These are phyloP conservation scores for Paralichthys olivaceus DNA, from an alignment of 2,113 vertebrate genomes.

Conservation along the genomic window DNA sequence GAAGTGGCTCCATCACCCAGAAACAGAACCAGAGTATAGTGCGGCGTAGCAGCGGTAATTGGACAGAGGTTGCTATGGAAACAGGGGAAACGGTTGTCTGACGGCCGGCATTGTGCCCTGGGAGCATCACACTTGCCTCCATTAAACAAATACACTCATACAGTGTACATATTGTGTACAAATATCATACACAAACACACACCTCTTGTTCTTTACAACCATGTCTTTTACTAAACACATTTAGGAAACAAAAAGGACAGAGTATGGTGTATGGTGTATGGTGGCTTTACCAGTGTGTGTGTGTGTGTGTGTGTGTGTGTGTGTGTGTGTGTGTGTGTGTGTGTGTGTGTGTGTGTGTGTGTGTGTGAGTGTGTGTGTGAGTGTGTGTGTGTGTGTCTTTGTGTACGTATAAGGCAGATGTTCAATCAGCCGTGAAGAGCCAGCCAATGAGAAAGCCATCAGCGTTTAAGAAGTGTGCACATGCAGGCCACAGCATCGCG, in stretches of 20 bases:
- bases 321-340: neutral
- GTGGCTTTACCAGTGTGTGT: neutral
- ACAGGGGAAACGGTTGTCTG: constrained; percentile 93
- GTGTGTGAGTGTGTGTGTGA: too few relatives aligned
- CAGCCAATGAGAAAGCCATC: constrained; percentile 29
- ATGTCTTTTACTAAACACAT: constrained; percentile 1
- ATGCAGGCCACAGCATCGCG: neutral
- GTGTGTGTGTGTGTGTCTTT: neutral
- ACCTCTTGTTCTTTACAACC: constrained; percentile 8
- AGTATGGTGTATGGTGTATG: too few relatives aligned
- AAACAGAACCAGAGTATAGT: constrained; percentile 75
- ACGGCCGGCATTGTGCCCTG: constrained; percentile 84
- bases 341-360: too few relatives aligned
- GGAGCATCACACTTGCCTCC: constrained; percentile 87
- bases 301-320: constrained; percentile 4
- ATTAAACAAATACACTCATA: constrained; percentile 60
- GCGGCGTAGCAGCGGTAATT: constrained; percentile 84
- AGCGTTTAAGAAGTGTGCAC: constrained; percentile 22
- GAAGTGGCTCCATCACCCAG: constrained; percentile 84
- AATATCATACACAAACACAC: constrained; percentile 16
- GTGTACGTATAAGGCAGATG: constrained; percentile 20
- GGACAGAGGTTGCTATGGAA: constrained; percentile 96
- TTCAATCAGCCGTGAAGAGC: constrained; percentile 38
- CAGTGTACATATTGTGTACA: constrained; percentile 11
- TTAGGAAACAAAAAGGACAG: constrained; percentile 25